Percentiles rank a stretch among this genome's conserved stretches.
Conservation (phyloP, 2,797 vertebrate species). For the Chiloscyllium punctatum region DNA sequence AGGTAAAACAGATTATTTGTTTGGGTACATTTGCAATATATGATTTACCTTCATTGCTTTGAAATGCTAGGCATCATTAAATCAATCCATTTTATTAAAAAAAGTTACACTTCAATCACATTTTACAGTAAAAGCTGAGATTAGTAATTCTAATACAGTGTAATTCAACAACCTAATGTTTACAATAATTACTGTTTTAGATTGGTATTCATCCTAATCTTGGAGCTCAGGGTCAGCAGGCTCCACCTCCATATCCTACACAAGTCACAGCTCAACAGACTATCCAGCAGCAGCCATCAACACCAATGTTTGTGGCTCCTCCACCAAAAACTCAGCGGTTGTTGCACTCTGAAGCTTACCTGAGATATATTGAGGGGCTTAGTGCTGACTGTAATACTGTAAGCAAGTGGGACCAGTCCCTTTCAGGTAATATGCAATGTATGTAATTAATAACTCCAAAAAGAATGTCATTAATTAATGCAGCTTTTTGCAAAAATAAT, state of each 20-base stretch:
- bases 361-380: conserved; percentile 93
- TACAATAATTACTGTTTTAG: conserved; percentile 51
- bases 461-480: neutral
- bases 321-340: conserved; percentile 90
- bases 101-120: neutral
- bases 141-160: conserved; percentile 38
- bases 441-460: neutral
- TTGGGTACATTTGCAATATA: neutral
- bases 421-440: conserved; percentile 69
- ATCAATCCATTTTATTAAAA: neutral
- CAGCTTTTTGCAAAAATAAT: neutral
- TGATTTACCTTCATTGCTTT: neutral
- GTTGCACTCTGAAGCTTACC: conserved; percentile 93
- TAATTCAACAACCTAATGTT: conserved; percentile 41
- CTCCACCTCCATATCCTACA: conserved; percentile 82
- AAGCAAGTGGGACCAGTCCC: conserved; percentile 96
- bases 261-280: conserved; percentile 72
- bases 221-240: conserved; percentile 73
- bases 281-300: conserved; percentile 81
- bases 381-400: conserved; percentile 81
- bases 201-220: conserved; percentile 59
- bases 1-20: conserved; percentile 63
- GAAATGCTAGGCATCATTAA: neutral
- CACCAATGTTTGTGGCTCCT: conserved; percentile 90
- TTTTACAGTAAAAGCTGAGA: neutral